phyloP scores from a whole-genome alignment of 2,888 invertebrate genomes.

The Cinara cedri region DNA sequence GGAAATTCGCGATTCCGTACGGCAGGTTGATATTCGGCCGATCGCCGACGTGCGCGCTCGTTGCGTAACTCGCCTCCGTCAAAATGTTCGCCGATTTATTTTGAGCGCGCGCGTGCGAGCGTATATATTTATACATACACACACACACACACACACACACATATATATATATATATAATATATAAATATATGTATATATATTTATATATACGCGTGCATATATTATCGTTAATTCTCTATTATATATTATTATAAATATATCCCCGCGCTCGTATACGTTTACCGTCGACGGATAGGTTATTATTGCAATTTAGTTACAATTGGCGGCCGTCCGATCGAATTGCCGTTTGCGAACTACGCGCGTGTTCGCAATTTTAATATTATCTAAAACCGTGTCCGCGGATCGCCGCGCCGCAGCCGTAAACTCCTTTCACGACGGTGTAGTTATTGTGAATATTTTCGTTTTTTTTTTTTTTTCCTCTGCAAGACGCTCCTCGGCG shows the following conservation, averaged over 20 bases:
- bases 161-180: no score
- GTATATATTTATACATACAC: background rate
- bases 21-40: conserved; percentile 38
- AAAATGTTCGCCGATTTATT: conserved; percentile 24
- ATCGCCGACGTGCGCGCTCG: conserved; percentile 9
- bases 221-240: conserved; percentile 15
- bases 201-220: conserved; percentile 7
- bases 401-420: no score
- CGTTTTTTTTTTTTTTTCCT: conserved; percentile 8
- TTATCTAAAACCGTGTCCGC: background rate
- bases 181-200: background rate
- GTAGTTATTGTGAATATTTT: conserved; percentile 1
- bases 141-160: no score
- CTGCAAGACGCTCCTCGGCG: no score
- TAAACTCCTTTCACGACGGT: conserved; percentile 27
- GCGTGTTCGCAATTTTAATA: background rate
- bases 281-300: conserved; percentile 12
- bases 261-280: background rate
- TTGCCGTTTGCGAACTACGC: conserved; percentile 33
- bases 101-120: background rate
- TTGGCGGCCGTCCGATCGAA: conserved; percentile 18
- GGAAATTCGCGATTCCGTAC: conserved; percentile 34
- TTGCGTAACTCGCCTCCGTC: conserved; percentile 26
- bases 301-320: background rate
- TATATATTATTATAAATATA: conserved; percentile 12